phyloP scores from a whole-genome alignment of 2,113 vertebrate genomes.

The Strix aluco region DNA sequence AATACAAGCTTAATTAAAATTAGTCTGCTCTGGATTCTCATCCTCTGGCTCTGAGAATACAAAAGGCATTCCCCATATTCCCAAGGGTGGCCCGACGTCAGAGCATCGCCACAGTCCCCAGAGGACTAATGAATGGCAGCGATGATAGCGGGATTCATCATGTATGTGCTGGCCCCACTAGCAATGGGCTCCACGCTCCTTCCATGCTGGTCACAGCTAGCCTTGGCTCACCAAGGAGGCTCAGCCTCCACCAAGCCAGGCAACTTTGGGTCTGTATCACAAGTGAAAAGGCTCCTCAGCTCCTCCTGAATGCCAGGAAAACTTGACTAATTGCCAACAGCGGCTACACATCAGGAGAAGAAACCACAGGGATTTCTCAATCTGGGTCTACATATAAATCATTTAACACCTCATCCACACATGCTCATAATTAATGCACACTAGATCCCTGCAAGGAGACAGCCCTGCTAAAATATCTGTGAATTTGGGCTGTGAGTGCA shows the following conservation, averaged over 20 bases:
- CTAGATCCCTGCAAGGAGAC: slow-evolving; percentile 3
- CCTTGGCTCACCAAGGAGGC: not conserved
- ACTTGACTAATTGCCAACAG: not conserved
- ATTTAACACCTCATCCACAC: slow-evolving; percentile 61
- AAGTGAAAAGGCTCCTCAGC: not conserved
- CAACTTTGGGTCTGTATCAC: not conserved
- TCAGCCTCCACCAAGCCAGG: not conserved
- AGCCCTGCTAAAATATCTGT: not conserved
- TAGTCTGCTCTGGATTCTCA: not conserved
- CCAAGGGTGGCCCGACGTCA: rapidly evolving
- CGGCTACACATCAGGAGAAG: not conserved
- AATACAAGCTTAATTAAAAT: slow-evolving; percentile 7
- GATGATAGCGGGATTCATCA: not conserved
- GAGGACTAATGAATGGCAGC: not conserved
- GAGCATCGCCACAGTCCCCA: not conserved
- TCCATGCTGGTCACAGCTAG: not conserved
- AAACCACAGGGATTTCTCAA: slow-evolving; percentile 34
- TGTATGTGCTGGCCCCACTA: rapidly evolving
- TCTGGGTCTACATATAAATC: slow-evolving; percentile 61
- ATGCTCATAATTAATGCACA: slow-evolving; percentile 45
- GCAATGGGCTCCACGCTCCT: not conserved
- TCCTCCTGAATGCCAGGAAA: not conserved
- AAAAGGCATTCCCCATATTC: not conserved
- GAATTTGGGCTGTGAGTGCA: not conserved
- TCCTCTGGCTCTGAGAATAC: not conserved